Base-by-base conservation (phyloP, 2,888 invertebrate species). In the Trachelus troglodyta region DNA sequence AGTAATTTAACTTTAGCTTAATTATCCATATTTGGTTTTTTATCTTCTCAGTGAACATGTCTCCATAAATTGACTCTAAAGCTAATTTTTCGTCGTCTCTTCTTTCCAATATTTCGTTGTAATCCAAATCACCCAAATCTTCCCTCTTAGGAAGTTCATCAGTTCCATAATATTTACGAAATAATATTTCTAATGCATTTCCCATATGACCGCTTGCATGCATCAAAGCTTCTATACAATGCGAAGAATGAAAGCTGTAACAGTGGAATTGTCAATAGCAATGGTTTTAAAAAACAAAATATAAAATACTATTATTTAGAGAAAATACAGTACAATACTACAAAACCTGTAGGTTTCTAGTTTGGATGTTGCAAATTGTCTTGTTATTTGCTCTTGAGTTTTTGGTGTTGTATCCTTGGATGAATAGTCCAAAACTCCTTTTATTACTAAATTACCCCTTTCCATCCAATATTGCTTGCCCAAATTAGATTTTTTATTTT, bases 401-500 rank as follows among this genome's bases (percentile, higher is more conserved):
- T 93, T 89, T 0, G 93, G 93, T 75, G 93, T 93, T 77, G 92
- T 93, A 85, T 94, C 93, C 35, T 91, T 90, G 37, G 92, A 92
- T 0, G 96, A 95, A 91, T 95, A 96, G 91, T 96, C 95, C 85
- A 94, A 94, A 71, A 94, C 94, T 74, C 95, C 95, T 92, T 95
- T 95, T 1, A 97, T 95, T 12, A 96, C 93, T 12, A 97, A 93
- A 85, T 95, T 95, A 9, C 96, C 96, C 83, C 95, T 93, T 85
- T 96, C 95, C 92, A 96, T 93, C 96, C 96, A 96, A 90, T 95
- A 96, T 34, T 95, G 94, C 83, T 95, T 95, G 69, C 94, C 93
- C 68, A 96, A 92, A 83, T 95, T 95, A 33, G 94, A 93, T 31
- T 94, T 94, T 89, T 95, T 95, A 89, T 96, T 95, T 92, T 94